These are phyloP conservation scores for Aramus guarauna DNA, from an alignment of 2,113 vertebrate genomes.

Conservation along the genomic window DNA sequence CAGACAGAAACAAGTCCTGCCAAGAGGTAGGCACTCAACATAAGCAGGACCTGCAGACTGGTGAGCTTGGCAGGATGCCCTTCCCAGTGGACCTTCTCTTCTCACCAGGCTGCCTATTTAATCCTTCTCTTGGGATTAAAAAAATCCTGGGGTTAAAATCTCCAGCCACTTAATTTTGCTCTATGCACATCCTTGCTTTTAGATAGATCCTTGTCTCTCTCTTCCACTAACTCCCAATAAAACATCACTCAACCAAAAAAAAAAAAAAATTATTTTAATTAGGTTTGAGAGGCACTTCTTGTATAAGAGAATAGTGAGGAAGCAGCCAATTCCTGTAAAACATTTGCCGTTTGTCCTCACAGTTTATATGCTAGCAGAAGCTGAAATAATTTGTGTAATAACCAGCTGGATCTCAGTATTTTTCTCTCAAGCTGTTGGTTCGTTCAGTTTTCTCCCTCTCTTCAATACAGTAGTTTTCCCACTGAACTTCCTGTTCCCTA, in stretches of 20 bases:
- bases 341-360: slow-evolving; percentile 7
- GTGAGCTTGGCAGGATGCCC: not conserved
- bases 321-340: slow-evolving; percentile 14
- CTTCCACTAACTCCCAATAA: not conserved
- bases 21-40: not conserved
- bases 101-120: not conserved
- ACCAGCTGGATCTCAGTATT: slow-evolving; percentile 57
- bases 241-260: not conserved
- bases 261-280: not conserved
- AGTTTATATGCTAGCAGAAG: slow-evolving; percentile 3
- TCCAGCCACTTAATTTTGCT: not conserved
- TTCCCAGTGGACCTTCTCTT: not conserved
- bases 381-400: slow-evolving; percentile 41
- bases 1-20: not conserved
- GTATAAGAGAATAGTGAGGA: not conserved
- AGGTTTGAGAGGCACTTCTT: not conserved
- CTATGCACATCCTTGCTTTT: not conserved
- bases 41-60: not conserved
- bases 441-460: not conserved
- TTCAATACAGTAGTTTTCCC: slow-evolving; percentile 34
- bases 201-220: not conserved
- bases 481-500: slow-evolving; percentile 62
- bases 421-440: slow-evolving; percentile 46
- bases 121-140: not conserved
- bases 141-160: not conserved